Conservation (phyloP, 2,113 vertebrate genomes). For the Sigmodon hispidus region DNA sequence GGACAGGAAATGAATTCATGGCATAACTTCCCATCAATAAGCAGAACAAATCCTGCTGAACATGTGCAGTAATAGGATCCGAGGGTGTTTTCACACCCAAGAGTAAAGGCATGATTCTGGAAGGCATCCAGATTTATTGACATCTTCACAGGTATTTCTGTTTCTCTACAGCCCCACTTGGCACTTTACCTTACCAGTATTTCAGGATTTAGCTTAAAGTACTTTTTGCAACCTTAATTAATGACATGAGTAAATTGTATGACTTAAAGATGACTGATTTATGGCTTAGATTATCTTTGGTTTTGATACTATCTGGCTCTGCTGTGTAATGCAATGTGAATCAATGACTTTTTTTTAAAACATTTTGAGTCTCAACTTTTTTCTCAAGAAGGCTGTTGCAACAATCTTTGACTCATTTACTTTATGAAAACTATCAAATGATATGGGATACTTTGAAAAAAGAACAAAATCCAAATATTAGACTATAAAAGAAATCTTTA, state of each 20-base stretch:
- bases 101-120: conserved; percentile 94
- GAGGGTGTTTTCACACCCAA: conserved; percentile 94
- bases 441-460: not conserved
- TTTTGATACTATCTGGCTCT: not conserved
- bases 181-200: not conserved
- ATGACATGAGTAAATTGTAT: not conserved
- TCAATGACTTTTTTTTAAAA: not conserved
- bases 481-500: not conserved
- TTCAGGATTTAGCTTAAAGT: not conserved
- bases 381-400: not conserved
- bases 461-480: not conserved
- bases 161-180: not conserved
- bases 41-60: conserved; percentile 90
- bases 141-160: conserved; percentile 84
- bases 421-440: not conserved
- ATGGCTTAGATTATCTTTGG: not conserved
- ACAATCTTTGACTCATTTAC: not conserved
- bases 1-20: conserved; percentile 89
- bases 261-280: not conserved
- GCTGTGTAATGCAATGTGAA: not conserved
- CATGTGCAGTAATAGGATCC: conserved; percentile 96
- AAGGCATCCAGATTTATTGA: conserved; percentile 95
- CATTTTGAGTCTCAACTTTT: not conserved
- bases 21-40: conserved; percentile 92
- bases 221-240: not conserved